Conservation (phyloP, 2,888 invertebrate species). For the Acanthopleura granulata region DNA sequence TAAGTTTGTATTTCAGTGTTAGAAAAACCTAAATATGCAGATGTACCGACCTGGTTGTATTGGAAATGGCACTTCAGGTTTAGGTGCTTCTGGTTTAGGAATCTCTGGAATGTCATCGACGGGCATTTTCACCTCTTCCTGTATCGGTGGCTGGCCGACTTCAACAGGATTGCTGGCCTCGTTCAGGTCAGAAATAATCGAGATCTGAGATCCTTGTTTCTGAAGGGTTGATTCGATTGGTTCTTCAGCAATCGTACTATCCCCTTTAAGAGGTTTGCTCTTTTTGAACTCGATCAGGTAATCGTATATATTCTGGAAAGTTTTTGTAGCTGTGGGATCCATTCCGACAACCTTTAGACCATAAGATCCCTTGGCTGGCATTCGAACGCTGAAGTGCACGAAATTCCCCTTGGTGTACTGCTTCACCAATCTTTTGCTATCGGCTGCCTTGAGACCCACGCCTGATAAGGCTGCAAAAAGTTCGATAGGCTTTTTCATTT, state of each 20-base stretch:
- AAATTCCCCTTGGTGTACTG: conserved; percentile 25
- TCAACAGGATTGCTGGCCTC: neutral
- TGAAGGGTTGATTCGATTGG: neutral
- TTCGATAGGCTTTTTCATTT: conserved; percentile 21
- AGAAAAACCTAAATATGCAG: too few relatives aligned
- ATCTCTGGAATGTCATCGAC: too few relatives aligned
- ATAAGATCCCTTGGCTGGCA: conserved; percentile 31
- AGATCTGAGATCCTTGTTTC: neutral
- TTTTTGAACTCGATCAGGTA: conserved; percentile 30
- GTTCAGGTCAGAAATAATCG: neutral
- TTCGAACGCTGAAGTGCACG: conserved; percentile 27
- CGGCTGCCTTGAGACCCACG: conserved; percentile 26
- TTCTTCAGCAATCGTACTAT: neutral
- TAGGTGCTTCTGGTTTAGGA: too few relatives aligned
- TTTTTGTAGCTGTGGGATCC: conserved; percentile 17
- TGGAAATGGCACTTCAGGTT: too few relatives aligned
- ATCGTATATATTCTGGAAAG: conserved; percentile 30
- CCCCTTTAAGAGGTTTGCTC: neutral
- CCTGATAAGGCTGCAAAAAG: conserved; percentile 28
- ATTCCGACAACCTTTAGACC: conserved; percentile 32
- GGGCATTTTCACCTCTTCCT: too few relatives aligned
- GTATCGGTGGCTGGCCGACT: neutral
- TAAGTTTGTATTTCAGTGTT: too few relatives aligned
- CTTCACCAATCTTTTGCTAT: conserved; percentile 26
- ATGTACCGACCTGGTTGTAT: too few relatives aligned